A percentile compares a stretch with the other conserved stretches of the same genome.
phyloP scores from a whole-genome alignment of 2,888 invertebrate species.

The Papilio protenor region DNA sequence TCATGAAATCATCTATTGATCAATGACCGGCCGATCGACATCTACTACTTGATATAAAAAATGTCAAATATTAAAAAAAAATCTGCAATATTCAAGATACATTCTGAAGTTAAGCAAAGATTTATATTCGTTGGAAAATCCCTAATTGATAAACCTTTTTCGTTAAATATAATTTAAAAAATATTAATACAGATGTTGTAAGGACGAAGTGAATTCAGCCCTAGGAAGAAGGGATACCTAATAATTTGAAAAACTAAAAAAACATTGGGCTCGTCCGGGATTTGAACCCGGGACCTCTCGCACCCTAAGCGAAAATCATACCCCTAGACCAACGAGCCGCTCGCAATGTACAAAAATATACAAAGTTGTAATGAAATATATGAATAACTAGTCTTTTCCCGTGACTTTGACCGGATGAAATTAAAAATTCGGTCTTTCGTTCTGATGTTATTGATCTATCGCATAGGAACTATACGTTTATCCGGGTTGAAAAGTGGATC shows the following conservation, averaged over 20 bases:
- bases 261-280: conserved; percentile 82
- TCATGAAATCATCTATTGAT: conserved; percentile 37
- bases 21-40: not conserved
- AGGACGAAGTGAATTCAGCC: no score
- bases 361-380: not conserved
- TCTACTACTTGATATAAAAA: not conserved
- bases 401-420: not conserved
- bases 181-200: not conserved
- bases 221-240: not conserved
- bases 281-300: conserved; percentile 84
- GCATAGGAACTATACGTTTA: not conserved
- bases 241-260: conserved; percentile 3
- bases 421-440: not conserved
- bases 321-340: conserved; percentile 61
- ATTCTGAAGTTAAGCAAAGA: not conserved
- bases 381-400: not conserved
- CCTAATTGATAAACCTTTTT: not conserved
- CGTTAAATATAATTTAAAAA: not conserved
- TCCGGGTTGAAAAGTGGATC: not conserved
- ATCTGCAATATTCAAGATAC: not conserved
- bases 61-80: not conserved
- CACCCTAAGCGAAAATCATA: conserved; percentile 84
- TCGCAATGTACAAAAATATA: not conserved
- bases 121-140: not conserved
- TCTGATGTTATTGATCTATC: not conserved